A percentile compares a stretch with the other conserved stretches of the same genome.
Conservation (phyloP, 2,113 vertebrate species). For the Pseudorectes ferrugineus region DNA sequence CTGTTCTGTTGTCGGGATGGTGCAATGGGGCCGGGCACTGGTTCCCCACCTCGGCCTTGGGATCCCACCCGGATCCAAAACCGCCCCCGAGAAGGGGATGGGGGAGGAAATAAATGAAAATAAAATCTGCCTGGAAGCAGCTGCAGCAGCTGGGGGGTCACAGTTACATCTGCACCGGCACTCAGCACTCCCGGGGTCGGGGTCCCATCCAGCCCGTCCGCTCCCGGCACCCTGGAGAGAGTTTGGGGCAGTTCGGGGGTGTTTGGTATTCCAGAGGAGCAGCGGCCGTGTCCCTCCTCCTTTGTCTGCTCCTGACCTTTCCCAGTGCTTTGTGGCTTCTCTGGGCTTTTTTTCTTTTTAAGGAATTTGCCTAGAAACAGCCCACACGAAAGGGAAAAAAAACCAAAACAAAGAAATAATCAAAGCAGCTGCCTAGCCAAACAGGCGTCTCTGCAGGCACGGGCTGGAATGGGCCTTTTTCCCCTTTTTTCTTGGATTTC, state of each 20-base stretch:
- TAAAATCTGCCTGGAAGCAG: neutral
- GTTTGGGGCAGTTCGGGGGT: neutral
- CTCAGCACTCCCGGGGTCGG: neutral
- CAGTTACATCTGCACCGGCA: fast-evolving
- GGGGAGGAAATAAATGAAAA: neutral
- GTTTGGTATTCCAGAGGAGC: neutral
- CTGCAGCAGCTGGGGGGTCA: neutral
- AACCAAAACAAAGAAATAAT: neutral
- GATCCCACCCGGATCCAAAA: neutral
- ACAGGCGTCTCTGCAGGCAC: neutral
- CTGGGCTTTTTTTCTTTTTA: neutral
- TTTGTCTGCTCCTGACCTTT: conserved; percentile 55
- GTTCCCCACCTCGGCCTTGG: fast-evolving
- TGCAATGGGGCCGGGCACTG: fast-evolving
- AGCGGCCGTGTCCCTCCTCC: neutral
- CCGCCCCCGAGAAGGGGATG: fast-evolving
- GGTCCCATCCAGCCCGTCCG: neutral
- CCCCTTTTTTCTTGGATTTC: neutral
- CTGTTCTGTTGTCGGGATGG: fast-evolving
- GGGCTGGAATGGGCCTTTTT: fast-evolving
- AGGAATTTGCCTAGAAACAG: conserved; percentile 39
- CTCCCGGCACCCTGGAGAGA: fast-evolving
- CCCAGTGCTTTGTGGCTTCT: conserved; percentile 10
- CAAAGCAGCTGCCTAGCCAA: neutral
- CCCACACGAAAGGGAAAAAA: neutral